Evolutionary conservation across 2,797 vertebrate species (phyloP).

Genomic region (Parauchenoglanis ngamensis): DNA sequence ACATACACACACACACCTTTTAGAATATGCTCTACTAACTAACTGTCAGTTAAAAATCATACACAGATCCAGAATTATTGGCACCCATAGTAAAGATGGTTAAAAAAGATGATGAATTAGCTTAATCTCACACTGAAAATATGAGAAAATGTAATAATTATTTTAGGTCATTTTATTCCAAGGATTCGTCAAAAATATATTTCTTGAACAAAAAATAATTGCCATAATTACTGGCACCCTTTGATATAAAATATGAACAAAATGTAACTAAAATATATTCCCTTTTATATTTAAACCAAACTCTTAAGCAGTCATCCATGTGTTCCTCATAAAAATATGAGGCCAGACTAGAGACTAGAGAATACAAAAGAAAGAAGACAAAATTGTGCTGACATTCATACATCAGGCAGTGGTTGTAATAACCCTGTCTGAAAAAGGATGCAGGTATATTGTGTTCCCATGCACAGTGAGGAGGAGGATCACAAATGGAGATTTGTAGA

Average conservation of each 20-base stretch:
- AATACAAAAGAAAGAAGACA: not conserved
- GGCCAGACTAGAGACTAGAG: not conserved
- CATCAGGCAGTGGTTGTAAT: not conserved
- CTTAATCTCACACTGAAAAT: not conserved
- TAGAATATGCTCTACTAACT: no score
- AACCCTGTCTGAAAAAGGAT: constrained; percentile 4
- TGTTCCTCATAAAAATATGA: not conserved
- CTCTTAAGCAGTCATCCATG: not conserved
- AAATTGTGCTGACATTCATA: not conserved
- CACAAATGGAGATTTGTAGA: not conserved
- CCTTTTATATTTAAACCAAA: not conserved
- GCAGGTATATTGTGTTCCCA: not conserved
- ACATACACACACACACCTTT: no score
- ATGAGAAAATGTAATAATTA: not conserved
- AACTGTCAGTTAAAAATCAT: not conserved
- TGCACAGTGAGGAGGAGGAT: not conserved
- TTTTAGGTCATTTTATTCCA: not conserved
- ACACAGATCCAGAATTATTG: not conserved
- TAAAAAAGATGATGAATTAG: not conserved
- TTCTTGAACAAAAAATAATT: not conserved
- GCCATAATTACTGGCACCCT: not conserved
- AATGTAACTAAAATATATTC: not conserved
- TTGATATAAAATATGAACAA: not conserved
- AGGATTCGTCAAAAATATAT: not conserved
- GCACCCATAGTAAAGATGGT: not conserved